Evolutionary conservation across 1,140 invertebrate genomes (phyloP), one percentile per base, ranked within the genome.

Genomic region (Calephelis virginiensis): DNA sequence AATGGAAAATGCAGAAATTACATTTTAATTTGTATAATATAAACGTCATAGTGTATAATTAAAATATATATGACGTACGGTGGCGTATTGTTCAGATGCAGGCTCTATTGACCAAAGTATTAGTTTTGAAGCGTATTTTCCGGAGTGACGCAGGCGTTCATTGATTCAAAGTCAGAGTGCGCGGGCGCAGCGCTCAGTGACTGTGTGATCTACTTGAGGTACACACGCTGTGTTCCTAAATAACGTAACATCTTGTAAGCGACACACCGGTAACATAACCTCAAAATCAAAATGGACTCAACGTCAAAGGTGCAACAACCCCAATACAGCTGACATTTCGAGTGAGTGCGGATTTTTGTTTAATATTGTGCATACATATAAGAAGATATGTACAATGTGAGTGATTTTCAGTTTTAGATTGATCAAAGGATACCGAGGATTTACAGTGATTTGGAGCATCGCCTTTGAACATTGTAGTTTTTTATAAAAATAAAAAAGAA

Each of bases 61-160:
- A 79, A 78, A 71, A 67, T 61, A 10, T 47, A 50, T 62, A 59
- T 85, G 80, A 82, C 84, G 73, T 64, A 38, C 61, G 65, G 63
- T 72, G 63, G 63, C 68, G 72, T 74, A 77, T 75, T 75, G 71
- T 81, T 81, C 71, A 69, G 72, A 81, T 82, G 70, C 66, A 82
- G 77, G 77, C 74, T 79, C 71, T 83, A 83, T 87, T 83, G 72
- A 75, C 67, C 78, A 75, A 63, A 72, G 72, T 81, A 82, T 83
- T 79, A 78, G 78, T 79, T 78, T 81, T 77, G 82, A 75, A 75
- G 76, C 83, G 87, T 86, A 89, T 86, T 90, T 90, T 82, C 88
- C 88, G 81, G 73, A 65, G 73, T 90, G 86, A 90, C 88, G 86
- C 77, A 82, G 81, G 63, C 75, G 60, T 76, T 72, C 81, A 85